Evolutionary conservation across 2,113 vertebrate genomes (phyloP), one percentile per base, ranked within the genome.

Genomic region (Xenopus borealis): DNA sequence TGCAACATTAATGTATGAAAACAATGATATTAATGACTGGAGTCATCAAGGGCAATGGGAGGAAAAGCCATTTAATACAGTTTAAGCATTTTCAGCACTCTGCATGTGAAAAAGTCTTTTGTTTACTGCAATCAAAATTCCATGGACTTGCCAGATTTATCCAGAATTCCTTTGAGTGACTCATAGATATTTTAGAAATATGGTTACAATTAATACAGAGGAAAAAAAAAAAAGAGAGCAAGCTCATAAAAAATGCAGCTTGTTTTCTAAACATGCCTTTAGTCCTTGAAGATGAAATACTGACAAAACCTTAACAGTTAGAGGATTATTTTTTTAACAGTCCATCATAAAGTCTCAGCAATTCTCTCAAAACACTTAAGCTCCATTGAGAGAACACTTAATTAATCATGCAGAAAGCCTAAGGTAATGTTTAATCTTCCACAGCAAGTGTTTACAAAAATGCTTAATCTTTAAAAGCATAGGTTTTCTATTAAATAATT

Each of bases 271-370:
- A 85, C 86, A 85, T 68, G 12, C 83, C 83, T 83, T 79, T 85
- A 82, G 72, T 79, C 64, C 86, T 27, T 83, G 89, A 88, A 90
- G 89, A 90, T 91, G 91, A 89, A 81, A 83, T 20, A 66, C 72
- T 12, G 71, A 92, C 87, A 6, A 40, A 91, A 86, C 85, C 85
- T 73, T 80, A 78, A 82, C 77, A 90, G 90, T 89, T 88, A 80
- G 83, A 78, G 58, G 75, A 82, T 71, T 85, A 80, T 82, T 86
- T 72, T n/a, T 73, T 78, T 83, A 78, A 13, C 47, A 63, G 78
- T 78, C 52, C 4, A 50, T 50, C 47, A 1, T 78, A 82, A 77
- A 67, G 57, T 62, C 53, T 47, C 65, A 52, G 20, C 53, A 67
- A 68, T 59, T 71, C 19, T 55, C 59, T 40, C 61, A 78, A 63